Evolutionary conservation across 2,797 vertebrate genomes (phyloP).

Genomic region (Anolis apletophallus): DNA sequence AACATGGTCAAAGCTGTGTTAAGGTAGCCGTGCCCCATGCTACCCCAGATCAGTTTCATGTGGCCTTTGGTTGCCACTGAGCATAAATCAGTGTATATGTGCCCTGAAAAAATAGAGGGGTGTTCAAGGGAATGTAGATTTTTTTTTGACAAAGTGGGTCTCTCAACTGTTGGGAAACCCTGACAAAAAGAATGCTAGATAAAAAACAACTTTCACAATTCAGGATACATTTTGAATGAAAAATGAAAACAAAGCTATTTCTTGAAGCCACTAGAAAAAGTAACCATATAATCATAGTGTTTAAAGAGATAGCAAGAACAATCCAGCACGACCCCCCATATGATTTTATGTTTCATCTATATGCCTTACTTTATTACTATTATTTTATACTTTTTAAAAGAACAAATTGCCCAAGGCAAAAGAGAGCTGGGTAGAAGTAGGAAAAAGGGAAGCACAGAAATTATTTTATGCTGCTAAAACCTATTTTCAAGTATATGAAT

Average conservation of each 20-base stretch:
- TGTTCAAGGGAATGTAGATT: too few species aligned
- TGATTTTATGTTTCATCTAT: constrained; percentile 29
- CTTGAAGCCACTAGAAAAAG: neutral
- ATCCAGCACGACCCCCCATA: too few species aligned
- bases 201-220: too few species aligned
- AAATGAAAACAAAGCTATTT: neutral
- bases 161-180: too few species aligned
- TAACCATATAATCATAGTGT: too few species aligned
- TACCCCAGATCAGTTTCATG: too few species aligned
- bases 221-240: too few species aligned
- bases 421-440: neutral
- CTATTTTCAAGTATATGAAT: constrained; percentile 35
- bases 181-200: too few species aligned
- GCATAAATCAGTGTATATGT: neutral
- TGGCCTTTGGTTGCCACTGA: neutral
- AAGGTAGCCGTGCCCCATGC: too few species aligned
- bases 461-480: constrained; percentile 2
- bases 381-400: constrained; percentile 8
- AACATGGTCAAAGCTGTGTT: too few species aligned
- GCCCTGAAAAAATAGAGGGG: neutral
- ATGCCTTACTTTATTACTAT: neutral
- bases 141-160: too few species aligned
- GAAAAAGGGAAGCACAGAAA: neutral
- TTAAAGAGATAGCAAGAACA: neutral
- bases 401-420: neutral